Evolutionary conservation across 2,888 invertebrate genomes (phyloP), one percentile per base, ranked within the genome.

Genomic region (Pycnomerus fuliginosus): DNA sequence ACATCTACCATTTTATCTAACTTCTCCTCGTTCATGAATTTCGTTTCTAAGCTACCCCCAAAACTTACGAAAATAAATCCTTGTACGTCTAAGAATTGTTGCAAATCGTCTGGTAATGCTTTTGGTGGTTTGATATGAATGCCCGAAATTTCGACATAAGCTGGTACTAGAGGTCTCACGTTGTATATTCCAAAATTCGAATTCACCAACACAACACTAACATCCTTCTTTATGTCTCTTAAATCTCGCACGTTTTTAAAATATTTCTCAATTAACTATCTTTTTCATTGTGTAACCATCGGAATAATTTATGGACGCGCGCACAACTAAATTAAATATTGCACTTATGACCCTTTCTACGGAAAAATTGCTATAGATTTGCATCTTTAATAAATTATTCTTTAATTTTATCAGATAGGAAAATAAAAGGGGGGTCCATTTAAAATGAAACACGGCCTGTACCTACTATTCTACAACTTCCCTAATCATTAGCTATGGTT

Each of bases 11-110:
- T 54, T 3, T 55, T 57, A 11, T 67, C 48, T 3, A 62, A 33
- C n/a, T 60, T 62, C 4, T 66, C 49, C 15, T 56, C 42, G 5
- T 68, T 56, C 30, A 76, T 44, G 11, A 60, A 44, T 4, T 58
- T 50, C 22, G 68, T 67, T 50, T 68, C 67, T 3, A 74, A 58
- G 33, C 70, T 67, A 0, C 72, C 64, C 1, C 76, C 76, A 37
- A 76, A 58, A 51, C 73, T 71, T 50, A 73, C 71, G 50, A 70
- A 70, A 3, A 74, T 62, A 1, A 66, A 69, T 8, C 73, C 74
- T 17, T 70, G 56, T 20, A 50, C 53, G 37, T 73, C 69, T 50
- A 74, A 31, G 44, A 62, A 65, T 11, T 50, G 33, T 52, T 69
- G 52, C 13, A 73, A 45, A 39, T 72, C 68, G 43, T 56, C 23